Evolutionary conservation across 2,797 vertebrate species (phyloP).

Genomic region (Helostoma temminkii): DNA sequence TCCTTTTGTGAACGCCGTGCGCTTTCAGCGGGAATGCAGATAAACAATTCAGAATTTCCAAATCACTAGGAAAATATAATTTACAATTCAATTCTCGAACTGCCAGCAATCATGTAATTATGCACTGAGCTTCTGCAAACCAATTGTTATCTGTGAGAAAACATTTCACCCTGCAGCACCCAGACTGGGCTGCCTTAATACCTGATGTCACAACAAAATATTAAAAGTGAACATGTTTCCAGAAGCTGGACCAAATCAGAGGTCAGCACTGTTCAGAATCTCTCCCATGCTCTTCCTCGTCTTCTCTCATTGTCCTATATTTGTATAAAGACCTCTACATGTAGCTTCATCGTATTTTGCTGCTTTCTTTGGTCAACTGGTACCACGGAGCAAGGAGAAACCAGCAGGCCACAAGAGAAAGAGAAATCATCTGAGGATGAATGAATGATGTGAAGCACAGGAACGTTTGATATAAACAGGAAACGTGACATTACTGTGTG

Average conservation of each 20-base stretch:
- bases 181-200: not conserved
- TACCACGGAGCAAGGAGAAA: conserved; percentile 30
- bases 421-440: conserved; percentile 6
- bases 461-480: conserved; percentile 28
- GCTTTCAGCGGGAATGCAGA: not conserved
- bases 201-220: not conserved
- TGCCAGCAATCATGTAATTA: not conserved
- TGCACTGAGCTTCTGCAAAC: not conserved
- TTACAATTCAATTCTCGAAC: conserved; percentile 20
- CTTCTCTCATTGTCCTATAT: not conserved
- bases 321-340: conserved; percentile 19
- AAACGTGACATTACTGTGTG: conserved; percentile 30
- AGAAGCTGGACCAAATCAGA: conserved; percentile 6
- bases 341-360: conserved; percentile 8
- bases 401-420: conserved; percentile 42
- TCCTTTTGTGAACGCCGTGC: not conserved
- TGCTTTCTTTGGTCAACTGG: conserved; percentile 46
- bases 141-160: not conserved
- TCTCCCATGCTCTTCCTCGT: conserved; percentile 17
- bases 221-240: conserved; percentile 1
- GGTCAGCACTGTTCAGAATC: conserved; percentile 1
- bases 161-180: not conserved
- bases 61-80: no score
- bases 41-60: not conserved
- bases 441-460: not conserved